Evolutionary conservation across 2,797 vertebrate genomes (phyloP), one percentile per base, ranked within the genome.

Genomic region (Chromobotia macracanthus): DNA sequence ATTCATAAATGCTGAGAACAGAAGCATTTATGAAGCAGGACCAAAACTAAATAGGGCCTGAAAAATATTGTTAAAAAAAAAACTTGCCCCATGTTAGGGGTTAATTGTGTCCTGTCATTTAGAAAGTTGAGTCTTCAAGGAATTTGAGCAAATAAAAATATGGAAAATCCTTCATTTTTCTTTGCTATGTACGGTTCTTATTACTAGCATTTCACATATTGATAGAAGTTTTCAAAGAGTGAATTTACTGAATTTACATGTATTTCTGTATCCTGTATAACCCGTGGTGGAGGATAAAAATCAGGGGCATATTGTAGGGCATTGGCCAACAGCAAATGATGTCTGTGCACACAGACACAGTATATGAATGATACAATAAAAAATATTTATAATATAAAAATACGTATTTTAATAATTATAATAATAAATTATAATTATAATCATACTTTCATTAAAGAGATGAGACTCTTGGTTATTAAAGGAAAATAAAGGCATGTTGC

Each of bases 381-480:
- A n/a, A n/a, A n/a, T n/a, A n/a, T n/a, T n/a, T n/a, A n/a, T n/a
- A n/a, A n/a, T n/a, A n/a, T n/a, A n/a, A n/a, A n/a, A n/a, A n/a
- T n/a, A n/a, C n/a, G n/a, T n/a, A n/a, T n/a, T n/a, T n/a, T n/a
- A n/a, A n/a, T n/a, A n/a, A n/a, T n/a, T n/a, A n/a, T n/a, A n/a
- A n/a, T n/a, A n/a, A n/a, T n/a, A n/a, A n/a, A n/a, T n/a, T n/a
- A n/a, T n/a, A n/a, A n/a, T n/a, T n/a, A n/a, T n/a, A n/a, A 46
- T 46, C 21, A 46, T 3, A 19, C 5, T 13, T 18, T 31, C 38
- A 58, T 77, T 68, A 51, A 1, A 50, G n/a, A 51, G 55, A 70
- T 50, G 8, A 16, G 3, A 11, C 19, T 38, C 46, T 41, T 28
- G 64, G 38, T 68, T 68, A 68, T 60, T 77, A 67, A 58, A 46